Percentiles rank a stretch among this genome's conserved stretches.
These are phyloP conservation scores for Zeus faber DNA, from an alignment of 2,113 vertebrate genomes.

Conservation along the genomic window DNA sequence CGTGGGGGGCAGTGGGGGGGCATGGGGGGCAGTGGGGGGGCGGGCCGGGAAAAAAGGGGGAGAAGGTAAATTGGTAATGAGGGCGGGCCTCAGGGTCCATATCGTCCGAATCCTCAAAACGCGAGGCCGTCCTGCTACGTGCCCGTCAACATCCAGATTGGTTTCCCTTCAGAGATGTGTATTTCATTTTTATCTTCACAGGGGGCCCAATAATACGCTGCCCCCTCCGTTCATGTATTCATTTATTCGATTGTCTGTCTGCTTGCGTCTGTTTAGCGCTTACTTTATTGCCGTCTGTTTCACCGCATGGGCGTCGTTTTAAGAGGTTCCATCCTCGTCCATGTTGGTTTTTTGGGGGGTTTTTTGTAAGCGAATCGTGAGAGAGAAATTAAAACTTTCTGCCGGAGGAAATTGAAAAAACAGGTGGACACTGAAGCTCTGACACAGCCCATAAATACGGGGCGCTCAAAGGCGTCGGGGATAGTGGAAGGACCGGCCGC, in stretches of 20 bases:
- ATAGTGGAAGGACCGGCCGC: conserved; percentile 26
- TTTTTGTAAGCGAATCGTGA: conserved; percentile 37
- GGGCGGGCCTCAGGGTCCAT: not conserved
- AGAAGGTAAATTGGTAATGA: not conserved
- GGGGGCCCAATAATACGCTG: too few relatives aligned
- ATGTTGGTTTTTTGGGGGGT: too few relatives aligned
- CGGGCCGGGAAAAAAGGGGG: not conserved
- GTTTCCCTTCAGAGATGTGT: too few relatives aligned
- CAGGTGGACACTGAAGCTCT: conserved; percentile 60
- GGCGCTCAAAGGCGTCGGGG: conserved; percentile 35
- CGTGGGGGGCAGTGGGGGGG: conserved; percentile 11
- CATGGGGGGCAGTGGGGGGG: not conserved
- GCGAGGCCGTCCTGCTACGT: not conserved
- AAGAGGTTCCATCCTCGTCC: too few relatives aligned
- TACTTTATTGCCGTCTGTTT: too few relatives aligned
- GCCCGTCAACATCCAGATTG: conserved; percentile 7
- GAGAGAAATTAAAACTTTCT: conserved; percentile 41
- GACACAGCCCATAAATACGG: conserved; percentile 61
- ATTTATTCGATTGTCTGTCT: not conserved
- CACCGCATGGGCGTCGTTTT: too few relatives aligned
- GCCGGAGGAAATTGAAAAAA: conserved; percentile 52
- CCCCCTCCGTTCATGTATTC: not conserved
- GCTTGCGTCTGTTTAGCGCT: not conserved
- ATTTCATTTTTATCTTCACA: too few relatives aligned
- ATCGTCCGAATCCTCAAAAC: conserved; percentile 14